Base-by-base conservation (phyloP, 2,113 vertebrate genomes). In the Thunnus maccoyii region DNA sequence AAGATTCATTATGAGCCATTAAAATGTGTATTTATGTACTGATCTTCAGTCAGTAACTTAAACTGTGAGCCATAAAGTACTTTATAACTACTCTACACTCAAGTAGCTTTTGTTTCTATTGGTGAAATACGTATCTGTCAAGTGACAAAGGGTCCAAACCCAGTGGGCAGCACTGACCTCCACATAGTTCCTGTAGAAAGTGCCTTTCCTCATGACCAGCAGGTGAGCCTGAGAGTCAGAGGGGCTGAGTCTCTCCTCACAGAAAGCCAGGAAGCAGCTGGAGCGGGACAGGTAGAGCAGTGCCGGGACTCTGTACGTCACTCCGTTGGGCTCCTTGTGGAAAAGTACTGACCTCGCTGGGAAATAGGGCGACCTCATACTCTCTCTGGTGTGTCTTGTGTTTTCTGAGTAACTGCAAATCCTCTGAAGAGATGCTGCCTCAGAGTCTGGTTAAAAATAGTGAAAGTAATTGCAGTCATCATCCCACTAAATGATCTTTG, bases 291-390 rank as follows among this genome's bases (percentile, higher is more conserved):
- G 84, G 25, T 95, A 95, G 54, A 99, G 95, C 85, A 99, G 92
- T 0, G 97, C 97, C 0, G 98, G 98, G 9, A 99, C 95, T 0
- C 98, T 94, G 90, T 99, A 99, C 0, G 97, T 99, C 86, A 99
- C 95, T 0, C 97, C 98, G 0, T 86, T 97, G 3, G 95, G 78
- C 72, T 98, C 96, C 86, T 94, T 96, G 88, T 93, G 96, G 27
- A 99, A 99, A 4, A 99, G 96, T 74, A 97, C 95, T 0, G 96
- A 96, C 36, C 97, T 96, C 0, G 94, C 89, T 0, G 98, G 98
- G 54, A 96, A 94, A 73, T 94, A 95, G 1, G 93, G 94, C 5
- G 95, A 88, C n/a, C 84, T 93, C 97, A 99, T 99, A 55, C 62
- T 84, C 27, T 85, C 30, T 69, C 68, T 27, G 56, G n/a, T 80